Evolutionary conservation across 2,888 invertebrate genomes (phyloP), one percentile per base, ranked within the genome.

Genomic region (Heliconius erato): DNA sequence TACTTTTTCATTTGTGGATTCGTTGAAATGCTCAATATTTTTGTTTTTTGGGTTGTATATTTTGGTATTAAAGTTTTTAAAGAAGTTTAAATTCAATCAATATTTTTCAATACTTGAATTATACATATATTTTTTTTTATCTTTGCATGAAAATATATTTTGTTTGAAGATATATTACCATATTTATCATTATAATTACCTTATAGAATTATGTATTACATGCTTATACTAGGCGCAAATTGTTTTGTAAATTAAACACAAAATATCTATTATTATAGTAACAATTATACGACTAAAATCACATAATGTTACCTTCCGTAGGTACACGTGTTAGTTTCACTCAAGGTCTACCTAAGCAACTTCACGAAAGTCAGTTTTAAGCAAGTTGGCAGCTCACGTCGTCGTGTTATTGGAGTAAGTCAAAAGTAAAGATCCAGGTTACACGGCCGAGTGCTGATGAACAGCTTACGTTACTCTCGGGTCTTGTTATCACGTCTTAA

Each of bases 401-500:
- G 76, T n/a, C 28, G 59, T 35, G 76, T 59, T 63, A 76, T 76
- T 76, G 40, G 63, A 76, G 76, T 76, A 63, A 63, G 59, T 76
- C 76, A 76, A 40, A 76, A 74, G 68, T 80, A 68, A 80, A 76
- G 69, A 76, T 80, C 74, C 76, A 76, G 74, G 80, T 76, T 69
- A 80, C 76, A 59, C 68, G 68, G 68, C 40, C 76, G 80, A 76
- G 76, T 63, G 44, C 71, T 65, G 71, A 77, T 63, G 74, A 79
- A 80, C 59, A 78, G 77, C 28, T 49, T 44, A 78, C 74, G 54
- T 67, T 80, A 80, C 72, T 71, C 85, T 78, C 63, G 79, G 71
- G 80, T 71, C 82, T 85, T 82, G 84, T 85, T 85, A 85, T 79
- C 79, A 72, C 79, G 74, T 80, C 76, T 82, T 84, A 85, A 85